Conservation (phyloP, 2,113 vertebrate genomes). For the Tinamus guttatus region DNA sequence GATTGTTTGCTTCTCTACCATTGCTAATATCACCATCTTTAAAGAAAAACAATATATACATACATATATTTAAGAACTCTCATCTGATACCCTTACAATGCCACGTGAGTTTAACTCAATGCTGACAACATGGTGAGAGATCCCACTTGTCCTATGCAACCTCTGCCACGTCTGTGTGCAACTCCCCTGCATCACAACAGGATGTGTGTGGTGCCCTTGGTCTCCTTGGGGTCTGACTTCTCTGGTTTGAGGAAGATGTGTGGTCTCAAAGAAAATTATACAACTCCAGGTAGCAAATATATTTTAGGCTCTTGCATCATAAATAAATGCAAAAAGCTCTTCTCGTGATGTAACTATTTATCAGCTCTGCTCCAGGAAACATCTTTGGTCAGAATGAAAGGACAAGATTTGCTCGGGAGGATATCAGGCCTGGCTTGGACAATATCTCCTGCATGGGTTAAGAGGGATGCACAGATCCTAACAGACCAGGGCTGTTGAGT, state of each 20-base stretch:
- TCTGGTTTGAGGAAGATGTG: not conserved
- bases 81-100: not conserved
- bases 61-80: not conserved
- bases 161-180: not conserved
- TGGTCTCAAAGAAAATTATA: not conserved
- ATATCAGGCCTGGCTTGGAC: not conserved
- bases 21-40: not conserved
- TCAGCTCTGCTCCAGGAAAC: not conserved
- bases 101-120: not conserved
- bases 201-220: not conserved
- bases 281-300: not conserved
- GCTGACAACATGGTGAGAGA: not conserved
- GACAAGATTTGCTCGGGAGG: not conserved
- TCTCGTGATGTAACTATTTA: not conserved
- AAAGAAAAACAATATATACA: not conserved
- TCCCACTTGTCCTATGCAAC: not conserved
- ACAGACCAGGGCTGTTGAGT: not conserved
- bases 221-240: not conserved
- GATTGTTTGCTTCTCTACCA: not conserved
- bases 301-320: not conserved
- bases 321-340: not conserved
- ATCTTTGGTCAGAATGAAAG: not conserved
- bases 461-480: not conserved
- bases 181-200: rapidly evolving
- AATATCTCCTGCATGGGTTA: not conserved